A percentile compares a stretch with the other conserved stretches of the same genome.
Conservation (phyloP, 2,113 vertebrate species). For the Chloroceryle aenea region DNA sequence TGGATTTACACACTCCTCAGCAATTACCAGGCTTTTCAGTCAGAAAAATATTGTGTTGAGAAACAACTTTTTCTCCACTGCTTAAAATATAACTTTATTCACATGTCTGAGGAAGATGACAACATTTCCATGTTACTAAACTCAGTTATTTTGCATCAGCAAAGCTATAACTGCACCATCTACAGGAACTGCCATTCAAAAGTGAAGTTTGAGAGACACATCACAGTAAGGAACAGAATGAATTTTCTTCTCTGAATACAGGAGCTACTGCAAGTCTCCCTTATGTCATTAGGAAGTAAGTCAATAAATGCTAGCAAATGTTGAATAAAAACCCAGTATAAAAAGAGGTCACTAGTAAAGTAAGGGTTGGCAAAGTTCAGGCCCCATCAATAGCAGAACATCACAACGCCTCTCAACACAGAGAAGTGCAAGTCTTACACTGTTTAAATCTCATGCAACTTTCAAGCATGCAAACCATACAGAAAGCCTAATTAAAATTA, state of each 20-base stretch:
- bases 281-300: not conserved
- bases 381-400: not conserved
- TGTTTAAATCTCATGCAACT: not conserved
- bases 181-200: not conserved
- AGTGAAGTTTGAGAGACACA: not conserved
- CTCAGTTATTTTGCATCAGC: not conserved
- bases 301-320: not conserved
- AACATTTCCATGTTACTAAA: not conserved
- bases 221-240: not conserved
- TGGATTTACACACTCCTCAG: not conserved
- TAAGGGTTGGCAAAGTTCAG: not conserved
- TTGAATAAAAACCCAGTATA: not conserved
- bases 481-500: not conserved
- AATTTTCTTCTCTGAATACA: not conserved
- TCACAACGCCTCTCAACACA: not conserved
- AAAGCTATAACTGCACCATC: not conserved
- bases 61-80: not conserved
- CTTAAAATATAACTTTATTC: not conserved
- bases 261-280: not conserved
- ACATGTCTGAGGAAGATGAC: not conserved
- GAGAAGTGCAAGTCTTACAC: not conserved
- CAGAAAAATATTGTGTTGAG: not conserved
- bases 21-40: not conserved
- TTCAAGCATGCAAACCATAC: not conserved
- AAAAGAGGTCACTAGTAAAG: not conserved